A percentile compares a stretch with the other conserved stretches of the same genome.
These are phyloP conservation scores for Australoheros scitulus DNA, from an alignment of 2,113 vertebrate genomes.

Conservation along the genomic window DNA sequence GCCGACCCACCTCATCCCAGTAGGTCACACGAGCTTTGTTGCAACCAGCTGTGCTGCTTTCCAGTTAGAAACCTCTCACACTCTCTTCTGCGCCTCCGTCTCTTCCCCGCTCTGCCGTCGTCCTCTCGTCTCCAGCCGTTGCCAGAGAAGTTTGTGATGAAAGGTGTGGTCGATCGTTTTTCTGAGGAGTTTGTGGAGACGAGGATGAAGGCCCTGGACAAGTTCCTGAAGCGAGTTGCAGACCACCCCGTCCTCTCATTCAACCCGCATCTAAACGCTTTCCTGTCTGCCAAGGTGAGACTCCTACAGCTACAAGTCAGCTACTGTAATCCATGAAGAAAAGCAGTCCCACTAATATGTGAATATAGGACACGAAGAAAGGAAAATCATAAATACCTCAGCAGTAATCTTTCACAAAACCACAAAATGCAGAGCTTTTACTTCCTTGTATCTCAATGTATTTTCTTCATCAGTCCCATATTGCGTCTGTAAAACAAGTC, in stretches of 20 bases:
- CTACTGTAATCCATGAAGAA: not conserved
- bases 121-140: conserved; percentile 81
- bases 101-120: not conserved
- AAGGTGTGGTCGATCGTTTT: conserved; percentile 97
- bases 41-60: not conserved
- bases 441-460: not conserved
- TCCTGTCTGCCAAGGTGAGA: conserved; percentile 93
- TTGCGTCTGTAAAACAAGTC: not conserved
- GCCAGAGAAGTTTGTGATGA: conserved; percentile 98
- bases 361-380: not conserved
- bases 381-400: not conserved
- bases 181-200: conserved; percentile 99
- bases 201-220: conserved; percentile 94
- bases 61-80: not conserved
- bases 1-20: conserved; percentile 97
- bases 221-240: conserved; percentile 94
- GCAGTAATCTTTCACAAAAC: conserved; percentile 2
- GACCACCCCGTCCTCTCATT: conserved; percentile 98
- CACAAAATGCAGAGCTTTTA: not conserved
- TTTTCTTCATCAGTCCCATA: not conserved
- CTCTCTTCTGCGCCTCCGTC: not conserved
- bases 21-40: conserved; percentile 77
- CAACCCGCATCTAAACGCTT: conserved; percentile 91
- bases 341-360: not conserved
- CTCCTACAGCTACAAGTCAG: not conserved